Conservation (phyloP, 2,888 invertebrate species). For the Catocala nupta region DNA sequence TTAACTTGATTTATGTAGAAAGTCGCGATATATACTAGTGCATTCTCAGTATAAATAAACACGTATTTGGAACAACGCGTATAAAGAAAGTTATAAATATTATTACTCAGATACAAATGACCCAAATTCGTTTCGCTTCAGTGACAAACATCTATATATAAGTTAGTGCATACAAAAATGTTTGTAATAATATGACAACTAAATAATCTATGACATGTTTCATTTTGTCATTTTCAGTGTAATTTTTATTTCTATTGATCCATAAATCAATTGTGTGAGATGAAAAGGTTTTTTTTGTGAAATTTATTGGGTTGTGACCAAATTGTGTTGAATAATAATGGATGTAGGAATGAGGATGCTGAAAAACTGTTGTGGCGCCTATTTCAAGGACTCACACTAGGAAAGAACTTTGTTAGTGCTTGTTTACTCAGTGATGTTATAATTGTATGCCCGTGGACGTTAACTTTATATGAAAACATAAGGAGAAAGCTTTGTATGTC, state of each 20-base stretch:
- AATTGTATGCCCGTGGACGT: too few species aligned
- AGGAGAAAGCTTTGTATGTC: too few species aligned
- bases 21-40: neutral
- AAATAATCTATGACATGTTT: neutral
- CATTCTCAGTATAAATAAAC: constrained; percentile 9
- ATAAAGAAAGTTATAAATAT: constrained; percentile 26
- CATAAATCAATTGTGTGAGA: constrained; percentile 4
- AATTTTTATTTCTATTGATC: neutral
- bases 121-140: constrained; percentile 28
- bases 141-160: constrained; percentile 38
- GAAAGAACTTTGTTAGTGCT: neutral
- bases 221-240: neutral
- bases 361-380: too few species aligned
- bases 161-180: constrained; percentile 3
- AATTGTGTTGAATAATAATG: neutral
- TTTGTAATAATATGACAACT: neutral
- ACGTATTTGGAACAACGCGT: constrained; percentile 15
- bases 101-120: constrained; percentile 23
- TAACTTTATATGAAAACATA: too few species aligned
- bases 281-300: constrained; percentile 6
- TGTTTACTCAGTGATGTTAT: neutral
- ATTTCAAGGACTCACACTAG: neutral
- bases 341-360: neutral
- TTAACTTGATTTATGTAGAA: too few species aligned
- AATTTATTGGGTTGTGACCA: constrained; percentile 1